phyloP scores from a whole-genome alignment of 2,113 vertebrate genomes.

The Struthidea cinerea region DNA sequence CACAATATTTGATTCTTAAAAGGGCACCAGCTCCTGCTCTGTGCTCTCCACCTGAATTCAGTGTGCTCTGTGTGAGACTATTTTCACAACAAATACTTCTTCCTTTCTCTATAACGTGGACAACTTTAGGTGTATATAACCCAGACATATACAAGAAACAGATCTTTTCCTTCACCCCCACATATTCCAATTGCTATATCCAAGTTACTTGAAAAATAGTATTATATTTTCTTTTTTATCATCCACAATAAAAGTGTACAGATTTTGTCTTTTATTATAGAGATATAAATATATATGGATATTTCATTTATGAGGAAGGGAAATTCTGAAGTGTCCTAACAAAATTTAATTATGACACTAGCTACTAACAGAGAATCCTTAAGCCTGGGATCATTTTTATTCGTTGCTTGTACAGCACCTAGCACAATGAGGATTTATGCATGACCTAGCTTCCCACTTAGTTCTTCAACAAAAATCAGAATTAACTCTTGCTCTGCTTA shows the following conservation, averaged over 20 bases:
- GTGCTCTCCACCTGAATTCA: constrained; percentile 53
- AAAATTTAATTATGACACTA: constrained; percentile 48
- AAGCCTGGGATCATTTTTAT: constrained; percentile 37
- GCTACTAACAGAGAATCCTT: constrained; percentile 4
- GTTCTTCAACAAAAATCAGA: constrained; percentile 35
- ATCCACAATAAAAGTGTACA: constrained; percentile 43
- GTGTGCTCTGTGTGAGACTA: constrained; percentile 18
- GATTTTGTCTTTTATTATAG: constrained; percentile 40
- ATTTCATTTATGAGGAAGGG: constrained; percentile 31
- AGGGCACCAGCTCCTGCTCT: constrained; percentile 52
- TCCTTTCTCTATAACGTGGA: background rate
- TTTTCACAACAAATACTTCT: constrained; percentile 43
- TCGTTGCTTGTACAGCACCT: constrained; percentile 49
- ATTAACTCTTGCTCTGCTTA: constrained; percentile 35
- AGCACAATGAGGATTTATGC: constrained; percentile 45
- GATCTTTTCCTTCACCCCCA: background rate
- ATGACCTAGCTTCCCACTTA: constrained; percentile 37
- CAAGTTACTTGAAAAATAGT: background rate
- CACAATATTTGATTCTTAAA: constrained; percentile 64
- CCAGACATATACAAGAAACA: background rate
- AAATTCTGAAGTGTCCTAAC: constrained; percentile 45
- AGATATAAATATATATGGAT: constrained; percentile 37
- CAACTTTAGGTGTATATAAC: background rate
- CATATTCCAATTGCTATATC: background rate
- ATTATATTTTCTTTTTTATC: constrained; percentile 29